Conservation (phyloP, 2,797 vertebrate species). For the Enteromius fasciolatus region DNA sequence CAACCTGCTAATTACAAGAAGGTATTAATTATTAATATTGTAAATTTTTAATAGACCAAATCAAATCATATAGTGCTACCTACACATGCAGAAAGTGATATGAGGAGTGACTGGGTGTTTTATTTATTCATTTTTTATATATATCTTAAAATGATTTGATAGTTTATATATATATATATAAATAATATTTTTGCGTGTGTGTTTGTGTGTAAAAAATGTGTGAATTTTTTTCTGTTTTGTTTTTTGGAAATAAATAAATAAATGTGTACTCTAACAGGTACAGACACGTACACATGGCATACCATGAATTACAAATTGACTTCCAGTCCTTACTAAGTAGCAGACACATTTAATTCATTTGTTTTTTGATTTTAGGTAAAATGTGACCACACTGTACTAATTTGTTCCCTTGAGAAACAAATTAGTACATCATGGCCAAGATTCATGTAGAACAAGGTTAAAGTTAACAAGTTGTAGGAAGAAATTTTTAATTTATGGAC, state of each 20-base stretch:
- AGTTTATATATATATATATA: too few species aligned
- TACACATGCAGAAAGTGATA: background rate
- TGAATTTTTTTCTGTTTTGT: too few species aligned
- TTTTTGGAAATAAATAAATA: background rate
- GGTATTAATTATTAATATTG: background rate
- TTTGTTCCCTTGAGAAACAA: constrained; percentile 6
- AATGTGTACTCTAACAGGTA: background rate
- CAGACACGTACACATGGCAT: background rate
- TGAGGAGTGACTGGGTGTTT: background rate
- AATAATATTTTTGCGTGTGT: too few species aligned
- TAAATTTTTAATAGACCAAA: background rate
- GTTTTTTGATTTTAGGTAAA: background rate
- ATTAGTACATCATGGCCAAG: background rate
- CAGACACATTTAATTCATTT: background rate
- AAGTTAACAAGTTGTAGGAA: background rate
- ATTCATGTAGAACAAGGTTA: background rate
- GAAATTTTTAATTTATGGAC: background rate
- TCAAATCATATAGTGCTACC: background rate
- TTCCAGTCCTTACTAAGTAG: background rate
- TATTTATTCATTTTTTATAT: too few species aligned
- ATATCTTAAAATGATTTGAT: background rate
- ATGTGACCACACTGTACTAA: background rate
- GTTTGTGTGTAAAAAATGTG: background rate
- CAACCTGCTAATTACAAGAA: background rate
- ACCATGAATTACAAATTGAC: background rate